Conservation (phyloP, 2,113 vertebrate genomes). For the Saguinus midas region DNA sequence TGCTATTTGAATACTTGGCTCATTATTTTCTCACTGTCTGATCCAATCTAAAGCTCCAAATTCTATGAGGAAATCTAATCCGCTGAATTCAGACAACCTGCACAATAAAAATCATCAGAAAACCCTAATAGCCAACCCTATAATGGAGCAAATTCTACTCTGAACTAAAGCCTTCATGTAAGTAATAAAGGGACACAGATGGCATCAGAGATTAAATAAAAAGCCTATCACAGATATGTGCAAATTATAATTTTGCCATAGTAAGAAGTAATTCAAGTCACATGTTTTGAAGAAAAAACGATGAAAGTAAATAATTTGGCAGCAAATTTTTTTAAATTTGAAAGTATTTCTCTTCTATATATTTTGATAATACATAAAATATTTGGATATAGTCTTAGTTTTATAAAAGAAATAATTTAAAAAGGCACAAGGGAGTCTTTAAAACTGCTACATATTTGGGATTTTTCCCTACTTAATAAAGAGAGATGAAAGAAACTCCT, state of each 20-base stretch:
- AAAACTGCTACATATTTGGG: slow-evolving; percentile 16
- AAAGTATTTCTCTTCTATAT: slow-evolving; percentile 11
- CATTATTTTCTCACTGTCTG: background rate
- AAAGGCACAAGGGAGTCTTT: background rate
- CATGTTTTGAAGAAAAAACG: background rate
- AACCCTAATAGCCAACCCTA: background rate
- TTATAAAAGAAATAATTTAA: slow-evolving; percentile 13
- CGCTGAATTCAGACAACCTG: slow-evolving; percentile 17
- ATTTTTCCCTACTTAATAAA: background rate
- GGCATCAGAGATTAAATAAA: background rate
- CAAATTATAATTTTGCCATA: background rate
- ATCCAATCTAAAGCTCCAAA: slow-evolving; percentile 1
- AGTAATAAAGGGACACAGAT: background rate
- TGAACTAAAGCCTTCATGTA: background rate
- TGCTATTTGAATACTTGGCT: background rate
- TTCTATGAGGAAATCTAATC: background rate
- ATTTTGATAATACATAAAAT: slow-evolving; percentile 4
- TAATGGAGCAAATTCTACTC: background rate
- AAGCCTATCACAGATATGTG: background rate
- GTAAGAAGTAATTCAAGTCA: background rate
- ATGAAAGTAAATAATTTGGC: background rate
- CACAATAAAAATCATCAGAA: slow-evolving; percentile 21
- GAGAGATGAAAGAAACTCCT: background rate
- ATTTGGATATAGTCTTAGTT: background rate
- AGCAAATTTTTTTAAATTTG: slow-evolving; percentile 23